Base-by-base conservation (phyloP, 64 coral and sea anemone species). In the Astreopora myriophthalma region DNA sequence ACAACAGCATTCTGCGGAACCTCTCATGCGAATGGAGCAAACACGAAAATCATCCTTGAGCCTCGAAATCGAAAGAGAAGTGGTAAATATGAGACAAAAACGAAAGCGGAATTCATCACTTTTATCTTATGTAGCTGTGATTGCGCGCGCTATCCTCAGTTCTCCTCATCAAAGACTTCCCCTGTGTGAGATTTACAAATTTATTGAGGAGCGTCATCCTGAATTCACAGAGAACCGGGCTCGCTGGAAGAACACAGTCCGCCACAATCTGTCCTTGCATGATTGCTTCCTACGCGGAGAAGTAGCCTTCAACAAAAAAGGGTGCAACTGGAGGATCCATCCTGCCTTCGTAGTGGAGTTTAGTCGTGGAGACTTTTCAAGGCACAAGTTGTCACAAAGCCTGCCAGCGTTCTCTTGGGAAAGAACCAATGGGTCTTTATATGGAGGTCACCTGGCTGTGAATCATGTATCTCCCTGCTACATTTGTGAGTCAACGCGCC, bases 161-260 rank as follows among this genome's bases (percentile, higher is more conserved):
- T 87, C 91, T 6, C 71, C 91, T 14, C 46, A 32, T 5, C 76
- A 86, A 73, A 77, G 60, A 34, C 23, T 66, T 4, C 76, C 91
- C 1, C 65, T 93, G 6, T 61, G 55, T 19, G 84, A 87, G 69
- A 87, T 93, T 23, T 93, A 93, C 61, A 66, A 37, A 16, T 86
- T 79, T n/a, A 93, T 93, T 34, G 27, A 76, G 25, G 30, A 79
- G 22, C 34, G 79, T n/a, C 75, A 87, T 51, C 40, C 57, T 8
- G 72, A 80, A 46, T 87, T 93, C 34, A 79, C 84, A 48, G 72
- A 75, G 35, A 49, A 73, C 52, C 48, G 91, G 7, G 40, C 38
- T 2, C 83, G 91, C 3, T 93, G 91, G 91, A 93, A 87, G 51
- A 93, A 93, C 85, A 93, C 91, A 6, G 91, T 93, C 17, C 91